A percentile compares a stretch with the other conserved stretches of the same genome.
These are phyloP conservation scores for Limonius californicus DNA, from an alignment of 1,140 invertebrate species.

Conservation along the genomic window DNA sequence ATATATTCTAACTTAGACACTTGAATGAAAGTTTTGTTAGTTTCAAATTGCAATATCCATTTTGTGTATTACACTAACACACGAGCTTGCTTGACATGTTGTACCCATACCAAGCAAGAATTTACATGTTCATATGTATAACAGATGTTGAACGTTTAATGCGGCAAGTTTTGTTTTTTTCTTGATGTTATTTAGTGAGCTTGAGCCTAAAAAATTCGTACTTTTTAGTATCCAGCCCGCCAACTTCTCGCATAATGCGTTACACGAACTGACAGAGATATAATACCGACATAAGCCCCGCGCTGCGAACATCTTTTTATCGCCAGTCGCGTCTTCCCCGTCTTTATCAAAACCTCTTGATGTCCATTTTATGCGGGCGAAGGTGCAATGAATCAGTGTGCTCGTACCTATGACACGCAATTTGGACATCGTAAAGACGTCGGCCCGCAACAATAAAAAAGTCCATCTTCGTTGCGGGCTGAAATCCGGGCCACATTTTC, in stretches of 20 bases:
- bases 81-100: too few relatives aligned
- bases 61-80: too few relatives aligned
- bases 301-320: not conserved
- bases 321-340: not conserved
- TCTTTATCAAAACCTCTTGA: not conserved
- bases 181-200: too few relatives aligned
- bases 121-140: too few relatives aligned
- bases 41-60: too few relatives aligned
- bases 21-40: too few relatives aligned
- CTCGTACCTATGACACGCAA: not conserved
- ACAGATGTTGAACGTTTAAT: too few relatives aligned
- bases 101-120: too few relatives aligned
- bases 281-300: constrained; percentile 3
- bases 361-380: not conserved
- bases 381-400: constrained; percentile 2
- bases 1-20: too few relatives aligned
- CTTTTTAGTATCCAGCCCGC: too few relatives aligned
- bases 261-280: not conserved
- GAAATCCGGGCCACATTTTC: constrained; percentile 3
- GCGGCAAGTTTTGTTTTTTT: too few relatives aligned
- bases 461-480: not conserved
- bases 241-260: not conserved
- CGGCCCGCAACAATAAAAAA: not conserved
- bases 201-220: too few relatives aligned
- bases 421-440: not conserved